Base-by-base conservation (phyloP, 2,113 vertebrate genomes). In the Glareola pratincola region DNA sequence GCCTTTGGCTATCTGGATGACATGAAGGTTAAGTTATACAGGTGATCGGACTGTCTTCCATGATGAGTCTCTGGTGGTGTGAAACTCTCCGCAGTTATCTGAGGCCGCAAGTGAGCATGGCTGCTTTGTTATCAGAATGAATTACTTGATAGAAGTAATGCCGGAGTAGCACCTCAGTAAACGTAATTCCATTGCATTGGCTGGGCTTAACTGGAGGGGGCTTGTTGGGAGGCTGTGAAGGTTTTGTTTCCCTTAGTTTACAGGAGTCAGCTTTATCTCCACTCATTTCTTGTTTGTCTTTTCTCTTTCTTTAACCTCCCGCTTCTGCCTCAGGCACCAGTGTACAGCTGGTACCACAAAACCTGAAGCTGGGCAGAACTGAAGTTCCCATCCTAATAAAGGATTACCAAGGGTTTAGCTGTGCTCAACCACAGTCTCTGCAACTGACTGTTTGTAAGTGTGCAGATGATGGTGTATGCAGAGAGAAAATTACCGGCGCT, bases 341-440 rank as follows among this genome's bases (percentile, higher is more conserved):
- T 16, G 41, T 98, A 53, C 92, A 98, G 43, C 85, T 99, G 36
- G 57, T 88, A 32, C 96, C 91, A 30, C 82, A 85, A 4, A 62
- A 98, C 24, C 68, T 56, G 23, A 94, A 96, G 48, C 78, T 32
- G 0, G 97, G 98, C 29, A 95, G 26, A 43, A 94, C 91, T 45
- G 64, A 97, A 47, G 80, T 99, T 73, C 95, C 87, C 24, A 17
- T 99, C 47, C 77, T 94, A 48, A 89, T 99, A 48, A 73, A 96
- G 12, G 98, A 99, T 83, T 97, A 81, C 23, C 97, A 98, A 47
- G 98, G 98, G 24, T 21, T 97, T 37, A 98, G 96, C n/a, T 98
- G 98, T 74, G 39, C 91, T 34, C n/a, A 96, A 6, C 48, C 68
- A 12, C 98, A 98, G 54, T 62, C 96, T 48, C 94, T 99, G 12